A percentile compares a stretch with the other conserved stretches of the same genome.
phyloP scores from a whole-genome alignment of 2,797 vertebrate species.

The Caiman crocodilus region DNA sequence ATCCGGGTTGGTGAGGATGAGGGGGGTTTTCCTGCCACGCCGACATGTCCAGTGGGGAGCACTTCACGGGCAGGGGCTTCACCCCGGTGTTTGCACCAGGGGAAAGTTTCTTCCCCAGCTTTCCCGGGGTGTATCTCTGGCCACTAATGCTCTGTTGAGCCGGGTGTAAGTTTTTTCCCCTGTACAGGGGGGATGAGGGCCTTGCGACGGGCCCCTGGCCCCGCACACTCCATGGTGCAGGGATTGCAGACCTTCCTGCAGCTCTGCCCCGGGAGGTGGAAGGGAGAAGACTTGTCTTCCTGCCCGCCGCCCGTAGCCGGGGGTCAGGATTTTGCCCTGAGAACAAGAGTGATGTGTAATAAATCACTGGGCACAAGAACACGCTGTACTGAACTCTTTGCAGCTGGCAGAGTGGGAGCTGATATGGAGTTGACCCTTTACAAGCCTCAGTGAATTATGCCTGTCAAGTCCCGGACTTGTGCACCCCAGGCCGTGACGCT shows the following conservation, averaged over 20 bases:
- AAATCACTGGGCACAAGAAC: conserved; percentile 50
- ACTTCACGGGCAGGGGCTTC: not conserved
- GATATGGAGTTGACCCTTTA: conserved; percentile 60
- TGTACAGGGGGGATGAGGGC: not conserved
- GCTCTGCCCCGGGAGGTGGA: not conserved
- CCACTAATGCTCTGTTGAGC: not conserved
- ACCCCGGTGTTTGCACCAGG: not conserved
- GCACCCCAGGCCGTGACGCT: not conserved
- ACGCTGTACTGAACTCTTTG: conserved; percentile 14
- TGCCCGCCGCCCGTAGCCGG: rapidly evolving
- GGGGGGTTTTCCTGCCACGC: too few species aligned
- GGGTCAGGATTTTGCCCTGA: conserved; percentile 29
- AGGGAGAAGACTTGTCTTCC: not conserved
- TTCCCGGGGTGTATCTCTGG: not conserved
- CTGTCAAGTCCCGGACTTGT: conserved; percentile 31
- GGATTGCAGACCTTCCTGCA: rapidly evolving
- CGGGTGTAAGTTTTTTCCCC: not conserved
- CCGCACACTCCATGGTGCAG: not conserved
- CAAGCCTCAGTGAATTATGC: conserved; percentile 44
- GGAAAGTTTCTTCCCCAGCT: not conserved
- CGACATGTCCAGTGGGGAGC: not conserved
- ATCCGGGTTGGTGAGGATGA: too few species aligned
- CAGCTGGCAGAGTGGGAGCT: conserved; percentile 45
- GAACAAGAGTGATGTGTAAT: not conserved
- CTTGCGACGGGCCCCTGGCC: not conserved